These are phyloP conservation scores for Gortyna flavago DNA, from an alignment of 2,888 invertebrate genomes.

Conservation along the genomic window DNA sequence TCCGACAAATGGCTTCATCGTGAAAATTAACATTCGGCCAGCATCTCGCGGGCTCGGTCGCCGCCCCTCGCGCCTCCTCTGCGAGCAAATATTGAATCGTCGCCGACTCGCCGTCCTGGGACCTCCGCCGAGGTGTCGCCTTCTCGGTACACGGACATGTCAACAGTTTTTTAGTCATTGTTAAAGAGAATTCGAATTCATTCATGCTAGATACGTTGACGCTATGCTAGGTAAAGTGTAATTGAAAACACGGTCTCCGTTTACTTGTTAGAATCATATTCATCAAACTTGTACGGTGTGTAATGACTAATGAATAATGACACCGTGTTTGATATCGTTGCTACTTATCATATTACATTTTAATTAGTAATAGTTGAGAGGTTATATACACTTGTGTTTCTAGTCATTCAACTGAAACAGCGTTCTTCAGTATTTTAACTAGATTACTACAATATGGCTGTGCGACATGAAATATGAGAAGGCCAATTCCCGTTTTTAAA, in stretches of 20 bases:
- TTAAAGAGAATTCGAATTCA: conserved; percentile 68
- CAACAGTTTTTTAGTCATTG: conserved; percentile 73
- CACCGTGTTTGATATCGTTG: conserved; percentile 20
- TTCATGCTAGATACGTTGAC: conserved; percentile 72
- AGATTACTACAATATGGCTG: neutral
- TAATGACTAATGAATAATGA: conserved; percentile 39
- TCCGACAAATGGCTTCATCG: conserved; percentile 87
- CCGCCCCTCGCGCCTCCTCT: conserved; percentile 68
- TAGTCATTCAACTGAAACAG: neutral
- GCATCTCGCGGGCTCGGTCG: conserved; percentile 75
- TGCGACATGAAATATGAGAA: neutral
- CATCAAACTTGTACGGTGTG: conserved; percentile 12
- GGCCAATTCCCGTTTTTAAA: neutral
- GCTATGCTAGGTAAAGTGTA: conserved; percentile 58
- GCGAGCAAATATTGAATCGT: conserved; percentile 86
- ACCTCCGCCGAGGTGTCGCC: conserved; percentile 84
- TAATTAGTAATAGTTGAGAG: conserved; percentile 20
- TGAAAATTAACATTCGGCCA: conserved; percentile 87
- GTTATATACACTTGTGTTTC: conserved; percentile 2
- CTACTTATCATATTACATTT: conserved; percentile 27
- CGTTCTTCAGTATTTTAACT: neutral
- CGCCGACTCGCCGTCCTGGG: conserved; percentile 72
- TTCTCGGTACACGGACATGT: conserved; percentile 75
- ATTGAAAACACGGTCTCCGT: conserved; percentile 37
- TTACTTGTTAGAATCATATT: conserved; percentile 42